Base-by-base conservation (phyloP, 2,888 invertebrate species). In the Lamproptera curius region DNA sequence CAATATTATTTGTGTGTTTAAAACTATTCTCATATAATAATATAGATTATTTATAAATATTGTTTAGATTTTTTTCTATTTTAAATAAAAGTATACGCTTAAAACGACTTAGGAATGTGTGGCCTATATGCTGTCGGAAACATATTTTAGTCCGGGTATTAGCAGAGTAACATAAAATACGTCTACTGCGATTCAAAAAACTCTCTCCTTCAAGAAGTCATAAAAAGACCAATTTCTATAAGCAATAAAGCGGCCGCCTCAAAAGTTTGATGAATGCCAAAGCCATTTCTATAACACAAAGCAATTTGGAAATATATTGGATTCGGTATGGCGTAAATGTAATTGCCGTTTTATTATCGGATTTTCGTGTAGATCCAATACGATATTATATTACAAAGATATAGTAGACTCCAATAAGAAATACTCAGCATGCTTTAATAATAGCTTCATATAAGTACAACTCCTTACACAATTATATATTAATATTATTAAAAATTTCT, bases 211-310 rank as follows among this genome's bases (percentile, higher is more conserved):
- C 34, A 33, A 38, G 47, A 48, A 48, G 47, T 38, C 39, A 36
- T 49, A 49, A 49, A 48, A 49, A 43, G 39, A 16, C 39, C 43
- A 43, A 49, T 43, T 49, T 40, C 48, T 43, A 39, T 43, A 40
- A 43, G 43, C 48, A 39, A 43, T 49, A 49, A 49, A 43, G 16
- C 15, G 16, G 6, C 13, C 16, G 15, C 14, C 48, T 40, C 15
- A 40, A 43, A 49, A 49, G 26, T 43, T 49, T 49, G 43, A 43
- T 43, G 39, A 49, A 43, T 49, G 28, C 48, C 33, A 39, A 48
- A 39, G 33, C 38, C n/a, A 48, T 48, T 48, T 48, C 38, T 48
- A 33, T 39, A 48, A 48, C 34, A 40, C 17, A 40, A 40, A 43
- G 39, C 34, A 49, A 49, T 43, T 49, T 26, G 11, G 13, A 35